Evolutionary conservation across 1,140 invertebrate species (phyloP), one percentile per base, ranked within the genome.

Genomic region (Trachymyrmex cornetzi): DNA sequence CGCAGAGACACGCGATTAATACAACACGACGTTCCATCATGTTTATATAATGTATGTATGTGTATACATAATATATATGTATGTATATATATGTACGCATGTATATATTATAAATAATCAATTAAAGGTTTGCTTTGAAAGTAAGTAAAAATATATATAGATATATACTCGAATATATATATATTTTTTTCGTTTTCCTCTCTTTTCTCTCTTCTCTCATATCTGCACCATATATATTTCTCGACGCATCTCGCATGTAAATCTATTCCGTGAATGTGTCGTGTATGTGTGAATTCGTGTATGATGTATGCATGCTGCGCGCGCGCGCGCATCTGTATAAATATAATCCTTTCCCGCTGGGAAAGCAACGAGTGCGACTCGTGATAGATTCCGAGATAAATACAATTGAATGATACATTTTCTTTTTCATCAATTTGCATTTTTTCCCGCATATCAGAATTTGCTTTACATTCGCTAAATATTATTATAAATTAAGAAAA

Each of bases 131-230:
- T 91, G 86, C 66, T 90, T 93, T 89, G 87, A 93, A 94, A 93
- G 90, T 94, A 94, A 93, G 89, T 91, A 93, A 93, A 94, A 92
- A 92, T 92, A 92, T 93, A 92, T 93, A 87, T 89, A 89, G 71
- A 91, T 89, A 91, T 87, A 85, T 88, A 85, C 87, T 85, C 75
- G 85, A 90, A 87, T 91, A 88, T 91, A 89, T 91, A 85, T 90
- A 89, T 89, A 90, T 85, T 92, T 92, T 89, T 87, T 71, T 79
- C 85, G 14, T 80, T 86, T 88, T 90, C 67, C 55, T 87, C 86
- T 87, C 85, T 72, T 86, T 88, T 66, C 71, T 61, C 82, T 86
- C 53, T 87, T 71, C 74, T 44, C 53, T 77, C 59, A 30, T 82
- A 22, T 64, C 48, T 71, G 61, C 50, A 61, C 82, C 44, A 44